Base-by-base conservation (phyloP, 1,140 invertebrate species). In the Oncopodura yosiiana region DNA sequence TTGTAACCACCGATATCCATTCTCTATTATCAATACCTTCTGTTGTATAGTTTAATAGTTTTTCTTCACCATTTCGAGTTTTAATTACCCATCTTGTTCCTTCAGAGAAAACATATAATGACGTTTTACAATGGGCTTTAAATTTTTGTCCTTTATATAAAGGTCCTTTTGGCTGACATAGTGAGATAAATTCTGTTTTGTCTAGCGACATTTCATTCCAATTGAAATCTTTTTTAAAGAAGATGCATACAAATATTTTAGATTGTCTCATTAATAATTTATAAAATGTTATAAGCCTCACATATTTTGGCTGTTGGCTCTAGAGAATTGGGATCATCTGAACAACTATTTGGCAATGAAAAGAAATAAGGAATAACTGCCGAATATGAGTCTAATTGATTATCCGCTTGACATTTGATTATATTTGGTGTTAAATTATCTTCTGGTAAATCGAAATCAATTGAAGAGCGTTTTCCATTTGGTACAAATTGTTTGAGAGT, bases 121-220 rank as follows among this genome's bases (percentile, higher is more conserved):
- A 55, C 12, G 45, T 24, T 9, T 42, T 5, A 16, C 53, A 55
- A 19, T 16, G 30, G 8, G 49, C 34, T 14, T 46, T 39, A 3
- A 49, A 3, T 12, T 41, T 55, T 39, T 55, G 34, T 30, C 53
- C 53, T n/a, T 42, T 19, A 19, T 55, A 55, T 0, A 42, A 6
- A 8, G 32, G 18, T 4, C 32, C 32, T 2, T 27, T 2, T 4
- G 4, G n/a, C 26, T 49, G 19, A 37, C 46, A 49, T 23, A 49
- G 26, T 6, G 46, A 49, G 4, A 49, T 3, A 16, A 49, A 49
- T 26, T 49, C 46, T n/a, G n/a, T n/a, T n/a, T n/a, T n/a, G n/a
- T n/a, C n/a, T n/a, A 27, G 11, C 26, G 1, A 49, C 12, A 14
- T 12, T 19, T 37, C 26, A 38, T 36, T 34, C 16, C 5, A 14